Evolutionary conservation across 2,113 vertebrate genomes (phyloP), one percentile per base, ranked within the genome.

Genomic region (Catharus minimus): DNA sequence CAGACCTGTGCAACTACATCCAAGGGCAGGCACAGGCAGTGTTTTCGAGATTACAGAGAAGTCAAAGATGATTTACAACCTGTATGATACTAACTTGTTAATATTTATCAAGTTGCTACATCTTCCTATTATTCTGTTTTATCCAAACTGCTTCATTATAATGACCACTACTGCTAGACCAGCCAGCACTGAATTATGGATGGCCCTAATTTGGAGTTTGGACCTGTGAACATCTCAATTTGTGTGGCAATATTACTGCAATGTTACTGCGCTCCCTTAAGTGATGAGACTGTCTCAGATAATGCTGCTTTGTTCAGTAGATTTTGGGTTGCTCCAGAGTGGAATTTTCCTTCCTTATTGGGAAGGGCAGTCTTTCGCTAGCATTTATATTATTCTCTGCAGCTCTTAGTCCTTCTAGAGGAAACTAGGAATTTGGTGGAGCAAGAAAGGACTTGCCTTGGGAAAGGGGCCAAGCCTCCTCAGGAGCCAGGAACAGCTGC

Each of bases 131-230:
- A 80, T 71, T 85, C 81, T 1, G 1, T 15, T 87, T 93, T 84
- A 23, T 32, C 19, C 39, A 41, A 10, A 82, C 50, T 33, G 13
- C 55, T 89, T 72, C n/a, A 62, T 73, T 43, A 47, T 61, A 74
- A 67, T 79, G 73, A 78, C 57, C 68, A 44, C 65, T 61, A 36
- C 16, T 20, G 41, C 56, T 61, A 86, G 77, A 65, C 43, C 47
- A 67, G 58, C 27, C 46, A 88, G 41, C 26, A 49, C 64, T 64
- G 68, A 84, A 86, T 93, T 95, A 86, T 78, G 73, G 79, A 86
- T 77, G 38, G 17, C 18, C 28, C 52, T 85, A 74, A 64, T 73
- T 77, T 82, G 75, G 38, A 82, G 38, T 65, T 57, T 47, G 33
- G 53, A 58, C 60, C 82, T 62, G 30, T 53, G 64, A 90, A 73